Percentiles rank a stretch among this genome's conserved stretches.
Conservation (phyloP, 2,888 invertebrate genomes). For the Drosophila subquinaria region DNA sequence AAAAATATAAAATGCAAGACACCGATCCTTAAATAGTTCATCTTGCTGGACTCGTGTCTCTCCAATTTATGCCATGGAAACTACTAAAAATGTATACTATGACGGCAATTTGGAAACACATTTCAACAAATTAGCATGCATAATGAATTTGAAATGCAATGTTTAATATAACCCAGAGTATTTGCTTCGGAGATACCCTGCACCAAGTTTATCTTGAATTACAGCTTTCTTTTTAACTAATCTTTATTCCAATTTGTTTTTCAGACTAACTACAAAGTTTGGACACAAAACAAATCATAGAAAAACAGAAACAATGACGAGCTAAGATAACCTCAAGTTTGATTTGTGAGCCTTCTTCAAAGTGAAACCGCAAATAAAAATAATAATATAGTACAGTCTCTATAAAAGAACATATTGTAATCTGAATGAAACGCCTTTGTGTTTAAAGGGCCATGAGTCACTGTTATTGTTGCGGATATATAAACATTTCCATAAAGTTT, state of each 20-base stretch:
- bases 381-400: conserved; percentile 17
- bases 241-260: neutral
- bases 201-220: neutral
- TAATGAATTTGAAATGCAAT: neutral
- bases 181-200: neutral
- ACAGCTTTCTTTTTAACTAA: neutral
- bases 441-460: conserved; percentile 1
- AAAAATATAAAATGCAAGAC: neutral
- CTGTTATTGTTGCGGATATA: conserved; percentile 6
- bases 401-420: conserved; percentile 28
- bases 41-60: neutral
- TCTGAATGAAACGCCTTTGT: conserved; percentile 55
- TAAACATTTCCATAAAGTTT: conserved; percentile 7
- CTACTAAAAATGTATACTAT: neutral
- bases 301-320: conserved; percentile 18
- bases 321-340: conserved; percentile 15
- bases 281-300: neutral
- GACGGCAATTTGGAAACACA: neutral
- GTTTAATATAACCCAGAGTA: neutral
- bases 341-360: conserved; percentile 30
- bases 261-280: neutral
- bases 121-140: neutral
- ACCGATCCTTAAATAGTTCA: neutral
- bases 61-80: neutral
- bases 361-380: conserved; percentile 29